A percentile compares a stretch with the other conserved stretches of the same genome.
phyloP scores from a whole-genome alignment of 2,888 invertebrate genomes.

The Drosophila barbarae region DNA sequence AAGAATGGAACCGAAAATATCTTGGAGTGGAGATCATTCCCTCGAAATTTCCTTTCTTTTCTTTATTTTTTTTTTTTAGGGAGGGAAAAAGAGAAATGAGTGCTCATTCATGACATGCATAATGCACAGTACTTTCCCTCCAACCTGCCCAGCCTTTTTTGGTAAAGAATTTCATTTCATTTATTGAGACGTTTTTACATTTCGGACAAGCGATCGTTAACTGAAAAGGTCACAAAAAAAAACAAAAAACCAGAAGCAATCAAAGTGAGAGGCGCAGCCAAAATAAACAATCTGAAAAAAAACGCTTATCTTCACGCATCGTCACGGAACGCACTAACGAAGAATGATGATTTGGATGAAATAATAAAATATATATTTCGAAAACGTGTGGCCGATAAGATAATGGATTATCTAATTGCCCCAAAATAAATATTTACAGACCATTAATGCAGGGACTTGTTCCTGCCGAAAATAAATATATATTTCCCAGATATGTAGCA shows the following conservation, averaged over 20 bases:
- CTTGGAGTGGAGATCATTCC: background rate
- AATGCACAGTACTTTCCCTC: conserved; percentile 14
- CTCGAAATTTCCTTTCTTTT: background rate
- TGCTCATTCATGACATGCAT: conserved; percentile 17
- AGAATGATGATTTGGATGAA: conserved; percentile 8
- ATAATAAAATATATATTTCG: conserved; percentile 14
- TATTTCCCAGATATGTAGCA: conserved; percentile 1
- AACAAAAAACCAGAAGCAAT: background rate
- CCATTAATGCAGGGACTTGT: conserved; percentile 5
- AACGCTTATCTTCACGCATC: conserved; percentile 4
- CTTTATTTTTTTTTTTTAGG: background rate
- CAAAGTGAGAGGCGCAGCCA: background rate
- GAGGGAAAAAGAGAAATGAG: conserved; percentile 1
- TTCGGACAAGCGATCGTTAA: conserved; percentile 13
- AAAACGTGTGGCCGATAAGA: conserved; percentile 28
- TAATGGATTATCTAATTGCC: conserved; percentile 15
- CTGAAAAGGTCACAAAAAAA: conserved; percentile 10
- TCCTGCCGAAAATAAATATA: conserved; percentile 9
- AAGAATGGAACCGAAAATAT: conserved; percentile 1
- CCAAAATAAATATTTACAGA: background rate
- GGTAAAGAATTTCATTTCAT: conserved; percentile 22
- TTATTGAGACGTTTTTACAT: conserved; percentile 10
- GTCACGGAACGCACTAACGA: conserved; percentile 12
- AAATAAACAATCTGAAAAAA: conserved; percentile 8
- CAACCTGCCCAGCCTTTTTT: conserved; percentile 10